These are phyloP conservation scores for Geotrupes spiniger DNA, from an alignment of 2,888 invertebrate genomes.

Conservation along the genomic window DNA sequence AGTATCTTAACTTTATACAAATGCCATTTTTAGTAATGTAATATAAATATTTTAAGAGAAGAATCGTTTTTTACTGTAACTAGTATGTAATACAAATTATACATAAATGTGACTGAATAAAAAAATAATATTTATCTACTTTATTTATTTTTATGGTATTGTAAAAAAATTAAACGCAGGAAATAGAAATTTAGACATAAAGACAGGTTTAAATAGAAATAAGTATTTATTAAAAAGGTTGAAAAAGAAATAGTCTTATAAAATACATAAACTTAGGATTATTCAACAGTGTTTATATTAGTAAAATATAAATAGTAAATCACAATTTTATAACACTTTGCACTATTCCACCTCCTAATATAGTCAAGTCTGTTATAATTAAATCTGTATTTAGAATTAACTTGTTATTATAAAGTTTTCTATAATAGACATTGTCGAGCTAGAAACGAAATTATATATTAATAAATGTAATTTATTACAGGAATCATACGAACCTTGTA, in stretches of 20 bases:
- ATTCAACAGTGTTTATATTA: too few species aligned
- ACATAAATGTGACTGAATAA: conserved; percentile 24
- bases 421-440: conserved; percentile 58
- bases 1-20: conserved; percentile 29
- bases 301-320: too few species aligned
- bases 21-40: conserved; percentile 33
- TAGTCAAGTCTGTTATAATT: conserved; percentile 66
- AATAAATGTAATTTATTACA: too few species aligned
- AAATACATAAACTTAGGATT: too few species aligned
- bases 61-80: conserved; percentile 36
- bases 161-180: too few species aligned
- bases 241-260: too few species aligned
- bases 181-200: too few species aligned
- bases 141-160: too few species aligned
- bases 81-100: conserved; percentile 24
- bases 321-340: conserved; percentile 49
- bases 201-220: too few species aligned
- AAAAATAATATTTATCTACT: conserved; percentile 7
- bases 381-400: conserved; percentile 62
- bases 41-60: conserved; percentile 35
- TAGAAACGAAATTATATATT: conserved; percentile 40
- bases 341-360: conserved; percentile 66
- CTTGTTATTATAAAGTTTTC: conserved; percentile 53
- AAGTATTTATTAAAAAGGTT: too few species aligned
- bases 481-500: conserved; percentile 59